phyloP scores from a whole-genome alignment of 2,888 invertebrate species.

The Drosophila antonietae region DNA sequence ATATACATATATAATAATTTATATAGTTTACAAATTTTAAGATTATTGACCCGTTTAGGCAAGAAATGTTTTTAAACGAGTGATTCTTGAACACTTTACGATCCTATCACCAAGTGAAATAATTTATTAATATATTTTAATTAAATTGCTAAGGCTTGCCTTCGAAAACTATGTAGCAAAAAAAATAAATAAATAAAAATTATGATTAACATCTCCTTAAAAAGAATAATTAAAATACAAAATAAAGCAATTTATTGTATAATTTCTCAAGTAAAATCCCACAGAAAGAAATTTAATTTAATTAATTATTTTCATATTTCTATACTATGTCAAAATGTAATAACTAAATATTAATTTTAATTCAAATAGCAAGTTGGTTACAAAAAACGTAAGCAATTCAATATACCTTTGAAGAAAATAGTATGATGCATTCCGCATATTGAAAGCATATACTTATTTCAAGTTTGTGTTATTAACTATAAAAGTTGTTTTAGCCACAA shows the following conservation, averaged over 20 bases:
- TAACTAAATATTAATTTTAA: neutral
- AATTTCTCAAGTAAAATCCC: neutral
- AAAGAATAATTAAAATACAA: neutral
- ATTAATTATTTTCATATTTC: too few species aligned
- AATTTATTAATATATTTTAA: neutral
- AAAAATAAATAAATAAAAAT: neutral
- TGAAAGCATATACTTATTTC: conserved; percentile 8
- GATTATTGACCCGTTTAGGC: neutral
- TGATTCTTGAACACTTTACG: neutral
- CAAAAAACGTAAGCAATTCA: neutral
- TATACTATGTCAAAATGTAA: neutral
- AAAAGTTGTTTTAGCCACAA: neutral
- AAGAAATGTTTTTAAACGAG: neutral
- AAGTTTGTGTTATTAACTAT: conserved; percentile 19
- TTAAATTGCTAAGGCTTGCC: neutral
- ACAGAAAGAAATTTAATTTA: too few species aligned
- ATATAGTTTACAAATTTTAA: neutral
- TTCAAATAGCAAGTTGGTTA: neutral
- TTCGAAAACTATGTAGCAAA: neutral
- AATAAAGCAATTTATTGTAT: neutral
- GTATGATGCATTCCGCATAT: neutral
- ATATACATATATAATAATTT: neutral
- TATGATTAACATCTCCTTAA: neutral
- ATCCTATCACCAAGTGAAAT: neutral
- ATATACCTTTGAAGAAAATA: neutral